Evolutionary conservation across 2,113 vertebrate genomes (phyloP).

Genomic region (Orycteropus afer): DNA sequence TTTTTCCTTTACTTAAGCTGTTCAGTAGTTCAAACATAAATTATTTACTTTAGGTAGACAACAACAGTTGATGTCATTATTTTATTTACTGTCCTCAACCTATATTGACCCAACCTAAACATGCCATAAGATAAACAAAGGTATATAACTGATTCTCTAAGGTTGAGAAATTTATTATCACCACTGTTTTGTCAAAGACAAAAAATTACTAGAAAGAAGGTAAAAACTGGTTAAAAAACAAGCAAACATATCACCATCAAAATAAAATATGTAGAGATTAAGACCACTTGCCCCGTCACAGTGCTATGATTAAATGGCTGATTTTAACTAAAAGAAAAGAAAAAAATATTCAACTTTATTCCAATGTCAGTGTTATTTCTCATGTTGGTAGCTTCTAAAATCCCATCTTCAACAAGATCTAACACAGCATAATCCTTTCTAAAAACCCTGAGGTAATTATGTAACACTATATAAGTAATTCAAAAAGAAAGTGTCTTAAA

Average conservation of each 20-base stretch:
- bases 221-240: neutral
- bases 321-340: neutral
- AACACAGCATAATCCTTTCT: conserved; percentile 27
- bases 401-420: conserved; percentile 40
- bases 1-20: neutral
- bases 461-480: neutral
- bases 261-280: neutral
- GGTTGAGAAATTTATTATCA: neutral
- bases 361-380: neutral
- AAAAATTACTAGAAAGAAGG: neutral
- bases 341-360: conserved; percentile 3
- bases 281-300: neutral
- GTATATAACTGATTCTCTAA: neutral
- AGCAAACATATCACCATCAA: neutral
- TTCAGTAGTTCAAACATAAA: conserved; percentile 20
- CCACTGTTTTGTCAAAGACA: neutral
- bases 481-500: conserved; percentile 46
- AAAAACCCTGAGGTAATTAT: conserved; percentile 45
- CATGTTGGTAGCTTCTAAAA: conserved; percentile 50
- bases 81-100: neutral
- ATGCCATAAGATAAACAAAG: neutral
- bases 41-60: conserved; percentile 30
- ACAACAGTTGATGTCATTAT: neutral
- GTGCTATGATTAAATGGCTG: neutral
- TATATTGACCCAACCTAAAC: neutral